Percentiles rank a stretch among this genome's conserved stretches.
Conservation (phyloP, 2,113 vertebrate species). For the Okapia johnstoni region DNA sequence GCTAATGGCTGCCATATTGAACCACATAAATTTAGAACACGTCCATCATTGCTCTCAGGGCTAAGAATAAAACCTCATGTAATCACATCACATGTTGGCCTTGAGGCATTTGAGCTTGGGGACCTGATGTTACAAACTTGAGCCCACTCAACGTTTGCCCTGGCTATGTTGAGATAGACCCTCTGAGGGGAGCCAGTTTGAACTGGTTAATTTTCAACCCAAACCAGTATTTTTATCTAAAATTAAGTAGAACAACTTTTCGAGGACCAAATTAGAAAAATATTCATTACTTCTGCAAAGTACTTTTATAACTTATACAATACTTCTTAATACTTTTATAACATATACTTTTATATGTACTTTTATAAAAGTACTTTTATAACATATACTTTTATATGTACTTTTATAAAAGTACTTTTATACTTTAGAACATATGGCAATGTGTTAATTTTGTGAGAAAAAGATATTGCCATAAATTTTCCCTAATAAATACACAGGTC, state of each 20-base stretch:
- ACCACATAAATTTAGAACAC: accelerated
- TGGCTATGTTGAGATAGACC: neutral
- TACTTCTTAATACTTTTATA: neutral
- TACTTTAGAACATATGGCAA: neutral
- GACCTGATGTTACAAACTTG: neutral
- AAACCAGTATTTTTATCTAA: neutral
- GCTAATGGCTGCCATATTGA: neutral
- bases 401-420: neutral
- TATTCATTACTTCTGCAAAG: neutral
- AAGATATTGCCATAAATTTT: neutral
- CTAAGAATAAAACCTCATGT: neutral
- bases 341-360: neutral
- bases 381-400: neutral
- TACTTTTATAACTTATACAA: neutral
- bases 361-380: too few species aligned
- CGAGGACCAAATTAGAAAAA: neutral
- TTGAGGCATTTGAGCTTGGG: neutral
- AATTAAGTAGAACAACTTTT: neutral
- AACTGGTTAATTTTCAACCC: neutral
- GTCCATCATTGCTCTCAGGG: neutral
- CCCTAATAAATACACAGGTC: neutral
- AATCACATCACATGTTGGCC: neutral
- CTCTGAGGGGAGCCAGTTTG: neutral
- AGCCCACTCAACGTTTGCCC: neutral
- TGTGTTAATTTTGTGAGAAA: neutral